Evolutionary conservation across 2,797 vertebrate genomes (phyloP), one percentile per base, ranked within the genome.

Genomic region (Sebastes goodei): DNA sequence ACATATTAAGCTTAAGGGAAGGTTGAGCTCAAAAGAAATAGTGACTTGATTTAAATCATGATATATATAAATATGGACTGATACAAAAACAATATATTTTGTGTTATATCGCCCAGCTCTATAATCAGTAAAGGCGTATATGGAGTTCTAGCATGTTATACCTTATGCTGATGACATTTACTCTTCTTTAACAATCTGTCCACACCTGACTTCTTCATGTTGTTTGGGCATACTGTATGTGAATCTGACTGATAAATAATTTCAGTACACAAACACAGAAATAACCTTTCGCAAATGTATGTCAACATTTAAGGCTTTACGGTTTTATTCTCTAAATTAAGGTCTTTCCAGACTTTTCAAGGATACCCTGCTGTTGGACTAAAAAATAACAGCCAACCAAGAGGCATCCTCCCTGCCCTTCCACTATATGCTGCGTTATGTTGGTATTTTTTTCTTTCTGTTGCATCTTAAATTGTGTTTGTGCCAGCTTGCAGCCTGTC

Each of bases 401-500:
- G 59, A 61, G 29, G 17, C 3, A 12, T 49, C 76, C 55, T 68
- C 57, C 61, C 66, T 60, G 60, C 33, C 14, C 14, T 59, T 74
- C 17, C 55, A 23, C 72, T 74, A 15, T n/a, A 14, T 14, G 23
- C 53, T 55, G 29, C 7, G 49, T 56, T 33, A 27, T 61, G 11
- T 61, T 61, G n/a, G 14, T 77, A 30, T 30, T 30, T 42, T 29
- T 29, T 42, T 12, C 63, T 46, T 56, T 4, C 17, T 23, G 61
- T 30, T 82, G 74, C 73, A 60, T 84, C 80, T 83, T 42, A 83
- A 53, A 78, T 78, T 83, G 75, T 74, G 78, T 86, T 84, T 81
- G 75, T 81, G 90, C 86, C 86, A 82, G 85, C 82, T 83, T 74
- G 86, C 83, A 81, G 82, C 82, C 86, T 88, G 91, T 94, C 92